Base-by-base conservation (phyloP, 1,140 invertebrate genomes). In the Macrocentrus cingulum region DNA sequence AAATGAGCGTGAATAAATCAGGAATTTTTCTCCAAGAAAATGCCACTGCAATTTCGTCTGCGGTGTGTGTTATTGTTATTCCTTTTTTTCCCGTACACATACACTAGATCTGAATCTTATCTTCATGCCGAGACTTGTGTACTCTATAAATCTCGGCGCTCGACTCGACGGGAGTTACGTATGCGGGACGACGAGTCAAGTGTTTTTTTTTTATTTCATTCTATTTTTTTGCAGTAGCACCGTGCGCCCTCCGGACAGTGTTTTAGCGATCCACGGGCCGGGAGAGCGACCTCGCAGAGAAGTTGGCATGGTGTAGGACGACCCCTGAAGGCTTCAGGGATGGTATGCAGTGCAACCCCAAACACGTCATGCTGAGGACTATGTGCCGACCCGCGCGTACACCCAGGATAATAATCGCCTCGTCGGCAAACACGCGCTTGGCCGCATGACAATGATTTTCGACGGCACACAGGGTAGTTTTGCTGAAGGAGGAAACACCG, bases 381-480 rank as follows among this genome's bases (percentile, higher is more conserved):
- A 45, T 45, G 42, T 15, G 20, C 8, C 16, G 11, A 13, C 5
- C 11, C 42, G 11, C 13, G 36, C 45, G 19, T 29, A 45, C 15
- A 48, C 45, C 29, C 20, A n/a, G 1, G 45, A 25, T 48, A 48
- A 48, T 32, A 48, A 48, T 48, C 45, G 45, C 22, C 22, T 23
- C 11, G 22, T 20, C 13, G 45, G 20, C 22, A 48, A 48, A 25
- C 45, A 48, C 45, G 13, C 22, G 45, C 20, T 48, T n/a, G 11
- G 13, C 45, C 22, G 45, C 45, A 48, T 48, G 22, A 48, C 45
- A 48, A 48, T 48, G n/a, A 48, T 48, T 48, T 48, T 48, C 16
- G 8, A 3, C 16, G 19, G 5, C 19, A 5, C 3, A 11, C 8
- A 4, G 11, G 11, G 22, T n/a, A 25, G n/a, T 25, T 6, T n/a